These are phyloP conservation scores for Tachuris rubrigastra DNA, from an alignment of 2,113 vertebrate genomes.

Conservation along the genomic window DNA sequence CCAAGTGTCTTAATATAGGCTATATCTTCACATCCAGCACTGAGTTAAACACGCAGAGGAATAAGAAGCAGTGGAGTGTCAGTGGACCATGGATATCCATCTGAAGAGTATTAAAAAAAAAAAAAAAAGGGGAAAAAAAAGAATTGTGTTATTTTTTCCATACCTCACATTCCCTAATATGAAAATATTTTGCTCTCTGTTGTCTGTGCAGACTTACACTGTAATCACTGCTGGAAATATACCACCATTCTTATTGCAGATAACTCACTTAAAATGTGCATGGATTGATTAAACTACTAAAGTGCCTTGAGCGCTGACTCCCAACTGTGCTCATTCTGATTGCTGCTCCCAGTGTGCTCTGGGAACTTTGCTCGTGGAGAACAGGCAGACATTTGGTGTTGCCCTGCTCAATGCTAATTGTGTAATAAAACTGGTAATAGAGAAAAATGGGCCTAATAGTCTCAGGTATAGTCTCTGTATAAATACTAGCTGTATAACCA, in stretches of 20 bases:
- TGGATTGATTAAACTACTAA: slow-evolving; percentile 55
- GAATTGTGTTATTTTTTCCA: neutral
- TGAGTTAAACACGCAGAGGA: neutral
- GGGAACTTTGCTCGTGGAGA: neutral
- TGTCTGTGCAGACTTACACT: slow-evolving; percentile 51
- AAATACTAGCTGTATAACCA: neutral
- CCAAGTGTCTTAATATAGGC: neutral
- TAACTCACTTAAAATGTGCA: slow-evolving; percentile 64
- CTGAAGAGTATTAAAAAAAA: neutral
- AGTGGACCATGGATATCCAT: neutral
- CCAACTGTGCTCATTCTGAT: slow-evolving; percentile 56
- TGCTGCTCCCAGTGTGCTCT: neutral
- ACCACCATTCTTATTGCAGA: neutral
- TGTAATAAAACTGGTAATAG: slow-evolving; percentile 19
- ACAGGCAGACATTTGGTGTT: neutral
- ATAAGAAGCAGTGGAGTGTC: neutral
- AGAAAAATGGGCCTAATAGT: slow-evolving; percentile 17
- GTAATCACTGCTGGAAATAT: slow-evolving; percentile 2
- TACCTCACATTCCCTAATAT: neutral
- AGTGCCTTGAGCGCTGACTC: slow-evolving; percentile 6
- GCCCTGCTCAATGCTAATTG: neutral
- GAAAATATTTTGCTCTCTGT: slow-evolving; percentile 39
- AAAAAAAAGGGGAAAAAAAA: neutral
- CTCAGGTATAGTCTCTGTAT: neutral
- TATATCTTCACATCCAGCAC: neutral